Base-by-base conservation (phyloP, 1,140 invertebrate species). In the Lasioglossum albipes region DNA sequence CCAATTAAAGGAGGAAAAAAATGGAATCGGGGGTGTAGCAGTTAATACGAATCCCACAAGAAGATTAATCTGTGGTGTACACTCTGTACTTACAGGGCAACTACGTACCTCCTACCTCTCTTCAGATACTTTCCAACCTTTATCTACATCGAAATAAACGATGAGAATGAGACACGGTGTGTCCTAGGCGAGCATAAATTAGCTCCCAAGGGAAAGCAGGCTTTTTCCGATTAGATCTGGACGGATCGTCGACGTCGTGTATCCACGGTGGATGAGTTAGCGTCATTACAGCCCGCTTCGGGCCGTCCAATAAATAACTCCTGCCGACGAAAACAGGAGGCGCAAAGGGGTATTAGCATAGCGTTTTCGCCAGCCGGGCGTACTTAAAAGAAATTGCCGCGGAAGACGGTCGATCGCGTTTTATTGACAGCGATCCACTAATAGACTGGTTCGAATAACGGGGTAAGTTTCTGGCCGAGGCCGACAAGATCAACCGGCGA, bases 1-100 rank as follows among this genome's bases (percentile, higher is more conserved):
- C 89, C 86, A 90, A 90, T 91, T 91, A 90, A 86, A 86, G 72
- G 66, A 85, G 85, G 84, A 83, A 86, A 87, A 85, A 77, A 86
- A 86, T 83, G 73, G 74, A 86, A 85, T 83, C 57, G 52, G 45
- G 42, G n/a, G 20, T 65, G 36, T 12, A 16, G 18, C 20, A 10
- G 65, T 49, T 79, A 20, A 67, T 68, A 54, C 42, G 10, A 52
- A 66, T 27, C 67, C n/a, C 12, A 3, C 41, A 36, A 13, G 59
- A 79, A 22, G 5, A 5, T 54, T 16, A 6, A 16, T 54, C 18
- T 54, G 36, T 36, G 36, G 36, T 36, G 36, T 36, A 36, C 36
- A 36, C 36, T 36, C 36, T 36, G 36, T 36, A 5, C 36, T 3
- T 36, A 36, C 36, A 36, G 36, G 36, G 36, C 36, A 36, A 5